Conservation (phyloP, 2,797 vertebrate genomes). For the Fratercula arctica region DNA sequence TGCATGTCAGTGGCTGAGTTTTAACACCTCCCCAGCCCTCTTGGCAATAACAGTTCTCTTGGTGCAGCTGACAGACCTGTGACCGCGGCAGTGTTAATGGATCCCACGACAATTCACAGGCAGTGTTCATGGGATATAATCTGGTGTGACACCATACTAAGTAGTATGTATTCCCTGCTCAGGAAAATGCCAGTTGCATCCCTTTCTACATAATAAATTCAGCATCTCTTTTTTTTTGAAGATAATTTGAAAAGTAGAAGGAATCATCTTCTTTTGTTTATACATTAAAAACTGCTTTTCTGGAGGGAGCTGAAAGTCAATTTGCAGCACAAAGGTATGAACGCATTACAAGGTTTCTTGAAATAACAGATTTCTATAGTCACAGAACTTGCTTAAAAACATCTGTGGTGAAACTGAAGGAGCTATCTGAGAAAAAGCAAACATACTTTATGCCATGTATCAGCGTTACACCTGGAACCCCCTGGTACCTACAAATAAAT, state of each 20-base stretch:
- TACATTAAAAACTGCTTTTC: neutral
- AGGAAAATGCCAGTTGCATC: neutral
- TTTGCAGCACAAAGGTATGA: neutral
- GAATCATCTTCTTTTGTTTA: neutral
- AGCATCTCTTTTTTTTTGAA: neutral
- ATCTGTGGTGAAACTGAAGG: neutral
- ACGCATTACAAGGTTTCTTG: neutral
- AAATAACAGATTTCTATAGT: neutral
- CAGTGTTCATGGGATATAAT: neutral
- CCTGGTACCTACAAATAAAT: neutral
- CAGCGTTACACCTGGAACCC: neutral
- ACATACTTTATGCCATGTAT: neutral
- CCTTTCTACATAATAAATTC: neutral
- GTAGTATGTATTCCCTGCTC: neutral
- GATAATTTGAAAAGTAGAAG: neutral
- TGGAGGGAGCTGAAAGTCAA: neutral
- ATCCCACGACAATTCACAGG: neutral
- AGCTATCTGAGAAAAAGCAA: neutral
- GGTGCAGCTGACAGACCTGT: neutral
- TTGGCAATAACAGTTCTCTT: neutral
- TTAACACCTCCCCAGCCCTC: neutral
- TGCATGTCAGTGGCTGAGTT: neutral
- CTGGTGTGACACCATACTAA: neutral
- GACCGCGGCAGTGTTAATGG: neutral
- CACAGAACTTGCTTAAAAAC: neutral